Percentiles rank a stretch among this genome's conserved stretches.
These are phyloP conservation scores for Esperia sulphurella DNA, from an alignment of 2,888 invertebrate genomes.

Conservation along the genomic window DNA sequence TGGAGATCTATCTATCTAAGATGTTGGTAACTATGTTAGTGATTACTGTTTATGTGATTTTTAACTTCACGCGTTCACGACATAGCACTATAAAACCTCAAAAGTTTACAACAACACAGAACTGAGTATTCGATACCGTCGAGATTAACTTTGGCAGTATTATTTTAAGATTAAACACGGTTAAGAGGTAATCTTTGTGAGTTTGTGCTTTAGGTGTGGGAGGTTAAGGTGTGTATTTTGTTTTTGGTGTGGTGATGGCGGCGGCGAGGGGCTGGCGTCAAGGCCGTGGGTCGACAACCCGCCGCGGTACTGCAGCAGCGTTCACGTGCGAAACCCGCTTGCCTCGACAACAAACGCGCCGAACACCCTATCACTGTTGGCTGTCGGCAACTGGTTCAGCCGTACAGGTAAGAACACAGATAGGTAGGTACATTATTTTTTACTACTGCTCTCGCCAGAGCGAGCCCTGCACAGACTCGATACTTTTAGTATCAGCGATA, in stretches of 20 bases:
- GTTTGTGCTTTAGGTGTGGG: constrained; percentile 20
- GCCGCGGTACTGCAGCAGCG: constrained; percentile 42
- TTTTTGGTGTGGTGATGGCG: constrained; percentile 21
- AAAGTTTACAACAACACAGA: neutral
- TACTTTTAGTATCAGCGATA: too few species aligned
- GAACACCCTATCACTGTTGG: constrained; percentile 1
- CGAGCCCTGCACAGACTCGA: too few species aligned
- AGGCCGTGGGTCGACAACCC: constrained; percentile 72
- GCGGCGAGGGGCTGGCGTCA: constrained; percentile 51
- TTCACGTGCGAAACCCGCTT: constrained; percentile 65
- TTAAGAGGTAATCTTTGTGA: constrained; percentile 11
- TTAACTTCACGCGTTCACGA: constrained; percentile 2
- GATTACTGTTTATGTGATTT: too few species aligned
- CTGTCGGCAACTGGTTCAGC: neutral
- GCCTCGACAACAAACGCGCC: constrained; percentile 30
- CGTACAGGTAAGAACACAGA: neutral
- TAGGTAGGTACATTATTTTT: too few species aligned
- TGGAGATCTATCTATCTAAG: too few species aligned
- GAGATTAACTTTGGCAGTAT: constrained; percentile 25
- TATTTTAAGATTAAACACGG: constrained; percentile 21
- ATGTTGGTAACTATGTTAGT: too few species aligned
- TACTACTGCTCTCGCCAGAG: too few species aligned
- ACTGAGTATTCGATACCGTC: constrained; percentile 18
- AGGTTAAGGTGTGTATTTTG: constrained; percentile 33
- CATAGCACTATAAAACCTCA: constrained; percentile 2